phyloP scores from a whole-genome alignment of 2,113 vertebrate genomes.

The Bujurquina vittata region DNA sequence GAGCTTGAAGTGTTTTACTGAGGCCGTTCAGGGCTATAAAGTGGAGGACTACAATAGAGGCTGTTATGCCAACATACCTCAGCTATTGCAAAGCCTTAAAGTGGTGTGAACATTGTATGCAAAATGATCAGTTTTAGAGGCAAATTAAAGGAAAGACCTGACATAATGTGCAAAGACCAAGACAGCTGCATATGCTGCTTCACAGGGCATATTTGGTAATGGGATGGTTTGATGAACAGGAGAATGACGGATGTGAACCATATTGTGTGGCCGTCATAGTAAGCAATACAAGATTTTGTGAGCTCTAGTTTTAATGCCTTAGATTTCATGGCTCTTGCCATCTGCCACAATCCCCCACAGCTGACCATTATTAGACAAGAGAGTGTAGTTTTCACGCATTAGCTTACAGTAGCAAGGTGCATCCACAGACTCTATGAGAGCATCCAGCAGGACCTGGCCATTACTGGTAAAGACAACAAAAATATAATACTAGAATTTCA shows the following conservation, averaged over 20 bases:
- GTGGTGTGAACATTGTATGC: not conserved
- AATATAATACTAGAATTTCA: not conserved
- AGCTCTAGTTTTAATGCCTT: not conserved
- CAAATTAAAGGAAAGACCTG: constrained; percentile 3
- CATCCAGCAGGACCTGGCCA: not conserved
- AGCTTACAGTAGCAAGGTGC: not conserved
- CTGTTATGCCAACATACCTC: constrained; percentile 2
- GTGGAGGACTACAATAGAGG: constrained; percentile 18
- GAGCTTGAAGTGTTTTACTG: constrained; percentile 29
- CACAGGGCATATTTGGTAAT: not conserved
- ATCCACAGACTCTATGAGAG: not conserved
- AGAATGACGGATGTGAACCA: constrained; percentile 40
- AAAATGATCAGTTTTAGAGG: constrained; percentile 11
- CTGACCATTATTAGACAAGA: not conserved
- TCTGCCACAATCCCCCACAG: not conserved
- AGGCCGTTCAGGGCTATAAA: constrained; percentile 39
- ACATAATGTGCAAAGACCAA: constrained; percentile 18
- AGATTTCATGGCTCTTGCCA: not conserved
- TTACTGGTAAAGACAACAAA: not conserved
- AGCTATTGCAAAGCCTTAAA: not conserved
- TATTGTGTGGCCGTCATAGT: constrained; percentile 1
- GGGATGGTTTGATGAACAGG: constrained; percentile 22
- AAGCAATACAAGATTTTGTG: not conserved
- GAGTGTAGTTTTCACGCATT: not conserved
- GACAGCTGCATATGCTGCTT: constrained; percentile 29